Base-by-base conservation (phyloP, 2,113 vertebrate genomes). In the Pipa parva region DNA sequence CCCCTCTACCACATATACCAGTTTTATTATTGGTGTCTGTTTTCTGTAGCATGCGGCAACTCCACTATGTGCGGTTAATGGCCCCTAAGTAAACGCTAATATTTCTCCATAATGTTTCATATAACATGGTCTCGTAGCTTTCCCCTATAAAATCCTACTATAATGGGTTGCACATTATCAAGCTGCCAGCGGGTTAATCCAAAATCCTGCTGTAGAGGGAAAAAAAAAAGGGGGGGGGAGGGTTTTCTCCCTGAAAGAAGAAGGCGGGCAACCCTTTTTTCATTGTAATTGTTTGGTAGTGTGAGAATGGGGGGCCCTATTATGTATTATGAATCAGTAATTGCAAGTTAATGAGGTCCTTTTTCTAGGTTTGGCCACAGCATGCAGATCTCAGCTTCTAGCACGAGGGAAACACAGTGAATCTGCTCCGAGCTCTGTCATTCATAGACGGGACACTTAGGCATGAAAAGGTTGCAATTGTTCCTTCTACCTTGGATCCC, bases 401-500 rank as follows among this genome's bases (percentile, higher is more conserved):
- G 64, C 20, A 17, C 33, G 29, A 29, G 63, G 64, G n/a, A 27
- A 67, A 59, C 54, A 49, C 57, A 50, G 56, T 58, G 64, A 36
- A 39, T 58, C 39, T 36, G 37, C 54, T 12, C 9, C 22, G 55
- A 28, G 54, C 55, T 50, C 55, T 68, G 64, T 68, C 56, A 68
- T 22, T n/a, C 29, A 59, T 56, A 68, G 45, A 59, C 59, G 64
- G 56, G 56, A 59, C 64, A 68, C 64, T 59, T 68, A 68, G 63
- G 26, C 55, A 49, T 55, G 36, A 57, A 68, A 68, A 56, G 45
- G 28, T 10, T 37, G 45, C 72, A 68, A 74, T 73, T 72, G 59
- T 68, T 75, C 68, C 63, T 77, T 75, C 56, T 20, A 70, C 72
- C 63, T 64, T 71, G 67, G 64, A 71, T 72, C 57, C 68, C 64